Base-by-base conservation (phyloP, 2,888 invertebrate species). In the Notodonta ziczac region DNA sequence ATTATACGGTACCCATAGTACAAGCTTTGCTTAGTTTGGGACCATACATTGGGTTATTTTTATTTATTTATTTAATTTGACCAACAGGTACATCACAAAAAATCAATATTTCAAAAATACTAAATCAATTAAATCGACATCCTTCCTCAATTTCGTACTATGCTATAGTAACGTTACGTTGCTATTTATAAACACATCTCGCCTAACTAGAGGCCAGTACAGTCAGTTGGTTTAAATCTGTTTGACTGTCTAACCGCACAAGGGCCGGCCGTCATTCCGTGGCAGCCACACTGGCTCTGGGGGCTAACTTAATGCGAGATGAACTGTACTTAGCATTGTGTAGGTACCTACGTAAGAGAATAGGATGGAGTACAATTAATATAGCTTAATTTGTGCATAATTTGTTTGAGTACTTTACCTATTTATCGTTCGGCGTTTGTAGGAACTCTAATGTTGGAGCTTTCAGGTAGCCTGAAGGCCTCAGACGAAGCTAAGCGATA, bases 211-310 rank as follows among this genome's bases (percentile, higher is more conserved):
- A 61, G 50, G 61, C 67, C 62, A 64, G 66, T 67, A 68, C 62
- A 73, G 62, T 71, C 61, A 63, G 65, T 73, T 63, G 71, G 68
- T 70, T 74, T 75, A 72, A 73, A 70, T 64, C 72, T 71, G 64
- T 69, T 72, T 71, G 70, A 75, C 75, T 75, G 68, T 72, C 73
- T 72, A 75, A 74, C 75, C 72, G 58, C 74, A 69, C 65, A 74
- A 75, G 74, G 74, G 72, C 66, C 54, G 12, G 57, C 59, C 66
- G 76, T 73, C 76, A 70, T 56, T 72, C 74, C 61, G 64, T 56
- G 56, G 57, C 64, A 69, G 68, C 65, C 72, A 54, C 61, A 63
- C 60, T 61, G 59, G 65, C 64, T 64, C 58, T 57, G 54, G 59
- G 52, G 59, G 60, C 61, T 63, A 72, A 71, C 64, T 73, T 67